Evolutionary conservation across 2,113 vertebrate species (phyloP).

Genomic region (Saimiri boliviensis): DNA sequence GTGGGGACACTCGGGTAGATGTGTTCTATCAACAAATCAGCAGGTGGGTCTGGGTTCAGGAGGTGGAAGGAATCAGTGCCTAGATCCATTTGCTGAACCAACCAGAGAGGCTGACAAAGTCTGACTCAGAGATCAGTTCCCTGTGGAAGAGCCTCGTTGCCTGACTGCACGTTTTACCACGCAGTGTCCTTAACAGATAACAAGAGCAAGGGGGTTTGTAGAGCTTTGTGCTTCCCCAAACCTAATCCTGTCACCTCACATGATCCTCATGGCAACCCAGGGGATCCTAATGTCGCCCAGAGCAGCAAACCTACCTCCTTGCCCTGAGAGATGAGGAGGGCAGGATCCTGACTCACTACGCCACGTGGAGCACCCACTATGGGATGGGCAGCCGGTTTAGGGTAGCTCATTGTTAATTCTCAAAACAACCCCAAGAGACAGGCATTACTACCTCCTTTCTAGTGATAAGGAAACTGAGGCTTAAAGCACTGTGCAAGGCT

Average conservation of each 20-base stretch:
- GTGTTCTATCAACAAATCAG: background rate
- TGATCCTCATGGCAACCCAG: no score
- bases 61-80: background rate
- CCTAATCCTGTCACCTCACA: background rate
- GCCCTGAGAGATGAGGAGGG: no score
- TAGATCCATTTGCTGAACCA: background rate
- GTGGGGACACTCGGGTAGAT: background rate
- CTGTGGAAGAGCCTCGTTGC: background rate
- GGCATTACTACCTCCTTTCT: background rate
- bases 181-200: background rate
- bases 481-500: background rate
- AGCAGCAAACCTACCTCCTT: background rate
- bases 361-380: background rate
- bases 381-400: accelerated
- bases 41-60: background rate
- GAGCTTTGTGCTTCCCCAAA: background rate
- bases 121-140: background rate
- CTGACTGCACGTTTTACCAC: background rate
- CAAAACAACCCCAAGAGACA: background rate
- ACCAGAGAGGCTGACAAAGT: background rate
- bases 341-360: background rate
- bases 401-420: background rate
- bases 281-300: background rate
- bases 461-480: background rate
- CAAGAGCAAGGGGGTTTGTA: background rate